Conservation (phyloP, 64 coral and sea anemone genomes). For the Montipora sp. region DNA sequence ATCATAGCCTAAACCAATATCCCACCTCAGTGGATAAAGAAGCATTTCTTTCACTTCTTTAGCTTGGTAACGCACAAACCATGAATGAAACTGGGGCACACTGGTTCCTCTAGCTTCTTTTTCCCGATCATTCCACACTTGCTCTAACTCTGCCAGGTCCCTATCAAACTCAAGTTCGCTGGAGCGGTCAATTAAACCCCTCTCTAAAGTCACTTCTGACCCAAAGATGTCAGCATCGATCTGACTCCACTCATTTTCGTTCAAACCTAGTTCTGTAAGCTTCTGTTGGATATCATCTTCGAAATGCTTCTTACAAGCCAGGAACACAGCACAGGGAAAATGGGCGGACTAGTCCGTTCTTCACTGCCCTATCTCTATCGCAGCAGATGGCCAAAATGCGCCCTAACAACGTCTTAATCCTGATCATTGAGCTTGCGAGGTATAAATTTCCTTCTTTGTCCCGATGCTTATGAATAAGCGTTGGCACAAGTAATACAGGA, state of each 20-base stretch:
- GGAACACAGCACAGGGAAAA: constrained; percentile 18
- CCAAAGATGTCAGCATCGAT: neutral
- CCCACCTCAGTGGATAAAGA: constrained; percentile 10
- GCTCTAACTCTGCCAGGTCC: neutral
- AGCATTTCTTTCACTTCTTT: constrained; percentile 49
- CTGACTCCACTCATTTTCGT: neutral
- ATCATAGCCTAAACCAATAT: constrained; percentile 51
- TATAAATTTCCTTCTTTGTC: constrained; percentile 35
- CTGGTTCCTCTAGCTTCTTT: neutral
- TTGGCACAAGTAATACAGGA: constrained; percentile 52
- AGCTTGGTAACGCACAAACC: constrained; percentile 26
- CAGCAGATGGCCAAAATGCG: constrained; percentile 18
- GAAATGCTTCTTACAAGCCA: constrained; percentile 63
- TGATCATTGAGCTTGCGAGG: constrained; percentile 28
- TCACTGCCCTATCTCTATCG: constrained; percentile 56
- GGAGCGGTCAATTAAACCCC: neutral
- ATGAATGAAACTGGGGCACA: neutral
- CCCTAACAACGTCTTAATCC: neutral
- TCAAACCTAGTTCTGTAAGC: constrained; percentile 27
- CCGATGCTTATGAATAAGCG: constrained; percentile 57
- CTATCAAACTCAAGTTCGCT: constrained; percentile 24
- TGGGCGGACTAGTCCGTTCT: constrained; percentile 28
- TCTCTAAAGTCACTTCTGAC: constrained; percentile 9
- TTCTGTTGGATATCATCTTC: constrained; percentile 46
- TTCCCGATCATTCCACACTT: constrained; percentile 37